phyloP scores from a whole-genome alignment of 2,797 vertebrate genomes.

The Lagocephalus sceleratus region DNA sequence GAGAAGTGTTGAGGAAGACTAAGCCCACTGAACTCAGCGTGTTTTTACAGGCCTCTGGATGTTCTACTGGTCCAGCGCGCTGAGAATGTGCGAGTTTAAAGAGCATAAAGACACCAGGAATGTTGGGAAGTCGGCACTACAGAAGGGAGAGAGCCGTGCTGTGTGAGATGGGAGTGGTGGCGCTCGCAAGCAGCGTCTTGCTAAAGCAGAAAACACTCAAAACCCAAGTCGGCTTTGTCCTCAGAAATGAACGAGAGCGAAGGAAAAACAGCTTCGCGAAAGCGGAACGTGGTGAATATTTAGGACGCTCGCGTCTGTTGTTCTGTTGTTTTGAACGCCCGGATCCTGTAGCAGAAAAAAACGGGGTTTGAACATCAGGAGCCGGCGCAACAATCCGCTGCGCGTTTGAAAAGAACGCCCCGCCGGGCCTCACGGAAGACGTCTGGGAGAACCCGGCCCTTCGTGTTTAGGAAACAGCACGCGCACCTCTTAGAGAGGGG shows the following conservation, averaged over 20 bases:
- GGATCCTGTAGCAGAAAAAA: neutral
- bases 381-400: neutral
- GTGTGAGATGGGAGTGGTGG: slow-evolving; percentile 24
- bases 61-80: slow-evolving; percentile 42
- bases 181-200: slow-evolving; percentile 17
- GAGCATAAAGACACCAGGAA: slow-evolving; percentile 54
- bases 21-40: slow-evolving; percentile 34
- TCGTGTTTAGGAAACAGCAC: slow-evolving; percentile 25
- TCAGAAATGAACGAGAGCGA: neutral
- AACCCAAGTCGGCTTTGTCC: slow-evolving; percentile 11
- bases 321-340: no score
- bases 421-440: slow-evolving; percentile 12
- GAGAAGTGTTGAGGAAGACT: slow-evolving; percentile 48
- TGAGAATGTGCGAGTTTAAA: slow-evolving; percentile 47
- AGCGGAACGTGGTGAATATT: neutral
- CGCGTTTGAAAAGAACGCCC: neutral
- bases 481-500: slow-evolving; percentile 10
- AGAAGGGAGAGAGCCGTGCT: slow-evolving; percentile 6
- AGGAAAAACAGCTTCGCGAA: no score
- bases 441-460: slow-evolving; percentile 26
- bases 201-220: slow-evolving; percentile 30
- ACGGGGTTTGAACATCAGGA: slow-evolving; percentile 31
- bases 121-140: slow-evolving; percentile 31
- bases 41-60: slow-evolving; percentile 58
- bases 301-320: neutral